Evolutionary conservation across 1,140 invertebrate genomes (phyloP).

Genomic region (Bombus terrestris): DNA sequence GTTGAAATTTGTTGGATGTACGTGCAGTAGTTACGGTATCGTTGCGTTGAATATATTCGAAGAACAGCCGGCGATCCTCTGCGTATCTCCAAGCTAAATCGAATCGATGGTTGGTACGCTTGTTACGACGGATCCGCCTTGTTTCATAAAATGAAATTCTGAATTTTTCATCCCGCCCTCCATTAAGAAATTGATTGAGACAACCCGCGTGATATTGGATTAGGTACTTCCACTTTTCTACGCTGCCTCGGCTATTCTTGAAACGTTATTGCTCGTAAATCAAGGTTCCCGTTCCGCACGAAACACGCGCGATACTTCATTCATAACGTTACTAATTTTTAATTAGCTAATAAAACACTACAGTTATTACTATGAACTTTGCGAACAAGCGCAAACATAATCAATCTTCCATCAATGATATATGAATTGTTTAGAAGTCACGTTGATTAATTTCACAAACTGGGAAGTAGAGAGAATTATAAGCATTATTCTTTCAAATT

Average conservation of each 20-base stretch:
- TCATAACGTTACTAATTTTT: not conserved
- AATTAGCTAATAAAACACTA: not conserved
- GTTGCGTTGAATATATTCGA: conserved; percentile 57
- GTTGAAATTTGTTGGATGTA: conserved; percentile 57
- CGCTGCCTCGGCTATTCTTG: not conserved
- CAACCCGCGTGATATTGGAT: not conserved
- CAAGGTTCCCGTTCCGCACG: not conserved
- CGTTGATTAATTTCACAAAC: no score
- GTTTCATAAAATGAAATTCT: conserved; percentile 26
- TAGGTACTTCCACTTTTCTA: no score
- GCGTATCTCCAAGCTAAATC: conserved; percentile 46
- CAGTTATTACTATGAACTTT: not conserved
- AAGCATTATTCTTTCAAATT: no score
- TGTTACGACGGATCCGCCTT: not conserved
- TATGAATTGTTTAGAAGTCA: no score
- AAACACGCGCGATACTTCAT: not conserved
- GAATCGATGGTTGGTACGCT: not conserved
- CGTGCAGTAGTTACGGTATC: conserved; percentile 57
- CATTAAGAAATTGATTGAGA: conserved; percentile 40
- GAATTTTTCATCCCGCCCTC: conserved; percentile 36
- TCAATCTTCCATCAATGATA: no score
- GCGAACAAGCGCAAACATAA: not conserved
- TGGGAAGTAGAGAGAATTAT: no score
- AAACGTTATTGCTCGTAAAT: not conserved
- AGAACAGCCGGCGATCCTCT: conserved; percentile 28